Percentiles rank a stretch among this genome's conserved stretches.
phyloP scores from a whole-genome alignment of 1,140 invertebrate species.

The Metaphire vulgaris region DNA sequence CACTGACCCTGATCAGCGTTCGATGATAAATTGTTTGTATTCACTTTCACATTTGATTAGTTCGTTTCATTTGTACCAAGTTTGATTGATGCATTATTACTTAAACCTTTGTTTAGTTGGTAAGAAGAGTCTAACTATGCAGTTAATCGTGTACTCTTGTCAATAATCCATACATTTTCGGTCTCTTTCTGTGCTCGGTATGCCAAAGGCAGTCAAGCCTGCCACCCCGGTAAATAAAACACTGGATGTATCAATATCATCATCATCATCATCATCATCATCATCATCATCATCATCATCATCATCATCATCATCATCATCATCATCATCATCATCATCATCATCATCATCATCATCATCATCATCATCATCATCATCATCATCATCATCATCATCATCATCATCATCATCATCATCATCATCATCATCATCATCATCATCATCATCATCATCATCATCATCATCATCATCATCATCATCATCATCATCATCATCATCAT shows the following conservation, averaged over 20 bases:
- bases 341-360: slow-evolving; percentile 12
- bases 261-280: not conserved
- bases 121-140: too few species aligned
- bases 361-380: not conserved
- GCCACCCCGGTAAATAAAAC: too few species aligned
- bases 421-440: slow-evolving; percentile 10
- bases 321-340: not conserved
- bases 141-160: too few species aligned
- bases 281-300: not conserved
- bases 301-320: not conserved
- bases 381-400: not conserved
- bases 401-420: slow-evolving; percentile 13
- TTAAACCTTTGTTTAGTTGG: too few species aligned
- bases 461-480: slow-evolving; percentile 13
- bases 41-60: too few species aligned
- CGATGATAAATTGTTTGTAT: too few species aligned
- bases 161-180: too few species aligned
- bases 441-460: slow-evolving; percentile 24
- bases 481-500: slow-evolving; percentile 9
- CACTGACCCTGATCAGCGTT: too few species aligned
- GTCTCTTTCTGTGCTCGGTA: too few species aligned
- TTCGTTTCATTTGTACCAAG: too few species aligned
- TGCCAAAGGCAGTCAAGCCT: too few species aligned
- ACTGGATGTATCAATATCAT: slow-evolving; percentile 7
- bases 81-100: too few species aligned